Evolutionary conservation across 92 coral and sea anemone genomes (phyloP).

Genomic region (Siderastrea siderea): DNA sequence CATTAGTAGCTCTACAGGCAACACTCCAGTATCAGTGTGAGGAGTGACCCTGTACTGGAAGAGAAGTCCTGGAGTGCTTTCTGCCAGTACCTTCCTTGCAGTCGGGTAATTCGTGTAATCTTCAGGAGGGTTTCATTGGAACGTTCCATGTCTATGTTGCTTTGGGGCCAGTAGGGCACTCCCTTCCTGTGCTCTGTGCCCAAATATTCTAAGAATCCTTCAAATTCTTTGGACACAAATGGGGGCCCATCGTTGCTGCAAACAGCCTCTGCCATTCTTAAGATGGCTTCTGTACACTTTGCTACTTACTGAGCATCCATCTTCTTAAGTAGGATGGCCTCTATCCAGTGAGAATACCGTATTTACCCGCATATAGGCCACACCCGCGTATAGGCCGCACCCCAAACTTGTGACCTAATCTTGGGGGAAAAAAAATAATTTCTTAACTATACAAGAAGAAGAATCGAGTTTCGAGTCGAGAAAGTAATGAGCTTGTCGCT

Average conservation of each 20-base stretch:
- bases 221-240: slow-evolving; percentile 37
- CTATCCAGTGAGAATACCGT: slow-evolving; percentile 67
- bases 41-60: slow-evolving; percentile 69
- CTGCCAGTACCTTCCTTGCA: slow-evolving; percentile 58
- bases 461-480: too few species aligned
- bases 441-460: too few species aligned
- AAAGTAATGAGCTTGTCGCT: too few species aligned
- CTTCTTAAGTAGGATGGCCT: slow-evolving; percentile 70
- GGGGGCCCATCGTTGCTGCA: slow-evolving; percentile 56
- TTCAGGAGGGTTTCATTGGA: slow-evolving; percentile 70
- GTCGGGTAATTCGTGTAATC: slow-evolving; percentile 58
- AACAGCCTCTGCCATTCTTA: slow-evolving; percentile 69
- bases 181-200: slow-evolving; percentile 74
- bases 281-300: slow-evolving; percentile 59
- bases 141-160: slow-evolving; percentile 75
- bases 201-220: slow-evolving; percentile 37
- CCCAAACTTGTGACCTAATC: too few species aligned
- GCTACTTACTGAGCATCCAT: slow-evolving; percentile 64
- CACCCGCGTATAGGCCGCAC: too few species aligned
- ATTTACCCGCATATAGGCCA: too few species aligned
- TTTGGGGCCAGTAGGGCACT: slow-evolving; percentile 71
- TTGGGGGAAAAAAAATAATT: too few species aligned
- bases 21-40: slow-evolving; percentile 67
- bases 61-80: slow-evolving; percentile 62
- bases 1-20: slow-evolving; percentile 67